Evolutionary conservation across 2,797 vertebrate genomes (phyloP).

Genomic region (Pteronotus mesoamericanus): DNA sequence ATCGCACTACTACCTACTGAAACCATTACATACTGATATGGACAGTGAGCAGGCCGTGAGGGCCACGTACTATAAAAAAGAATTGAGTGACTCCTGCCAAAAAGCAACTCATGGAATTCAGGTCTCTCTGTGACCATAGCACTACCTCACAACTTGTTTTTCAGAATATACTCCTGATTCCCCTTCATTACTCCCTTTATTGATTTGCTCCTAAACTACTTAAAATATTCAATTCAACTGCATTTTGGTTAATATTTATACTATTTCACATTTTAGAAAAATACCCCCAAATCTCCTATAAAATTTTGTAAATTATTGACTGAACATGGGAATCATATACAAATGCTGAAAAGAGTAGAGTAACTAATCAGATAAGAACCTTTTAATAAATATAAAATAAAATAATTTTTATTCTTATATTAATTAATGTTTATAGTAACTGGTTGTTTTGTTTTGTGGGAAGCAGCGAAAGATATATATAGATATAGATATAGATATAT

Average conservation of each 20-base stretch:
- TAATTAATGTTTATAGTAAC: not conserved
- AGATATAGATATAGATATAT: too few relatives aligned
- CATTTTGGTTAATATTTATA: not conserved
- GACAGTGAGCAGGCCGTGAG: not conserved
- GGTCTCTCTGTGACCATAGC: not conserved
- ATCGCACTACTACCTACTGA: not conserved
- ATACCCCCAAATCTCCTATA: not conserved
- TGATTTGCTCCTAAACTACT: not conserved
- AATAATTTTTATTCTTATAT: constrained; percentile 23
- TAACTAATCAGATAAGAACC: not conserved
- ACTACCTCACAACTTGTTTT: not conserved
- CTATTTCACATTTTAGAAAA: not conserved
- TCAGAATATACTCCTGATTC: not conserved
- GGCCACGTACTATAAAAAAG: not conserved
- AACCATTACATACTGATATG: not conserved
- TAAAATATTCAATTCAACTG: not conserved
- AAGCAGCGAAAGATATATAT: not conserved
- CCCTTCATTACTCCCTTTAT: not conserved
- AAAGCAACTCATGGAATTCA: not conserved
- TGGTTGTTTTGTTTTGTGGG: not conserved
- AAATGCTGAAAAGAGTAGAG: not conserved
- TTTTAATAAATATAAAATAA: too few relatives aligned
- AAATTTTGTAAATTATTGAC: not conserved
- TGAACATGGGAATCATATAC: not conserved
- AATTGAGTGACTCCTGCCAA: not conserved